These are phyloP conservation scores for Peromyscus aztecus DNA, from an alignment of 2,797 vertebrate species.

Conservation along the genomic window DNA sequence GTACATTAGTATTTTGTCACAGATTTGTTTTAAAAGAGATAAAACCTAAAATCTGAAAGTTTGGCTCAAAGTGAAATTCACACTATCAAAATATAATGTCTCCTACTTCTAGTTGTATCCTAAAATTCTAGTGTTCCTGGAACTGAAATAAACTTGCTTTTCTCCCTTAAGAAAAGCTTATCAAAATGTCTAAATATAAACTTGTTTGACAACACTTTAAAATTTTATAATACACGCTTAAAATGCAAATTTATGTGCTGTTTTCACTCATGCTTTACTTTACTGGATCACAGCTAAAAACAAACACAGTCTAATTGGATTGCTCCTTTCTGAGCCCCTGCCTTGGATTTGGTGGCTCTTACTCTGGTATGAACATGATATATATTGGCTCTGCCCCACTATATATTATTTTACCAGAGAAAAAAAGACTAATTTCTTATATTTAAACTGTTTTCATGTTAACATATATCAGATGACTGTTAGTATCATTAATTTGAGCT, in stretches of 20 bases:
- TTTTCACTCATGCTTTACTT: not conserved
- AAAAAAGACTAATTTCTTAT: not conserved
- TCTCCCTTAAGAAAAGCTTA: not conserved
- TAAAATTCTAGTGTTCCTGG: not conserved
- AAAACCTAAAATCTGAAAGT: not conserved
- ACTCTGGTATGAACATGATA: not conserved
- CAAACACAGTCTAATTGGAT: not conserved
- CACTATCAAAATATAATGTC: not conserved
- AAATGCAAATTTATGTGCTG: constrained; percentile 54
- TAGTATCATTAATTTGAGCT: not conserved
- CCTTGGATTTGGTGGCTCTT: not conserved
- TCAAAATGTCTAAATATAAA: constrained; percentile 17
- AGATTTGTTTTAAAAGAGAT: not conserved
- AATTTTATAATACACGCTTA: not conserved
- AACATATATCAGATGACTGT: not conserved
- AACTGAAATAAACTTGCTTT: not conserved
- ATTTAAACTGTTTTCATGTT: not conserved
- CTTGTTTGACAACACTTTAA: not conserved
- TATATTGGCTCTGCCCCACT: not conserved
- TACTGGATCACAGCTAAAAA: constrained; percentile 16
- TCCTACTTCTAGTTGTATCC: not conserved
- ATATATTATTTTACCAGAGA: not conserved
- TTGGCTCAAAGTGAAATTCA: not conserved
- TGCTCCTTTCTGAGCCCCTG: not conserved
- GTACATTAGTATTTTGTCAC: not conserved